These are phyloP conservation scores for Petaurus breviceps DNA, from an alignment of 2,113 vertebrate species.

Conservation along the genomic window DNA sequence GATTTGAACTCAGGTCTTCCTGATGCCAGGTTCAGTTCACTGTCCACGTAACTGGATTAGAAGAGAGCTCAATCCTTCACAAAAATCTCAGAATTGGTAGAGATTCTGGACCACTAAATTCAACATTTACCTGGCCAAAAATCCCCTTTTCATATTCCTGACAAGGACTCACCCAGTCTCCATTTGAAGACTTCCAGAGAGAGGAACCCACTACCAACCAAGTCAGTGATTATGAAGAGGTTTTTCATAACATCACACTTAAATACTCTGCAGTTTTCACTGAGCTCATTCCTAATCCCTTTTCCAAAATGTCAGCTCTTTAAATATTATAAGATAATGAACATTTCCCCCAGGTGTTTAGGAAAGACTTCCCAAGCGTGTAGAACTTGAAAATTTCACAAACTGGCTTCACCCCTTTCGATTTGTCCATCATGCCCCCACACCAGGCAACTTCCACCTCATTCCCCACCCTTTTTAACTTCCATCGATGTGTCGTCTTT, in stretches of 20 bases:
- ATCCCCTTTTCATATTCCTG: background rate
- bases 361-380: background rate
- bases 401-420: background rate
- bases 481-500: background rate
- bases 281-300: background rate
- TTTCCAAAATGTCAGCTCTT: background rate
- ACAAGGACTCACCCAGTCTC: background rate
- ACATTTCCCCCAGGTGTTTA: background rate
- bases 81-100: background rate
- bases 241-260: background rate
- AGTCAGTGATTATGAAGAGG: background rate
- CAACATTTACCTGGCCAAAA: background rate
- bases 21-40: background rate
- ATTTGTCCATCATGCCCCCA: background rate
- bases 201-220: background rate
- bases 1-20: background rate
- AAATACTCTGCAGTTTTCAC: background rate
- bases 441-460: background rate
- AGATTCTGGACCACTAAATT: background rate
- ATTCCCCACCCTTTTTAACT: background rate
- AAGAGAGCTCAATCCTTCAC: background rate
- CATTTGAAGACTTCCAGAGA: background rate
- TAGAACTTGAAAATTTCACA: background rate
- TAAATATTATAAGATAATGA: background rate
- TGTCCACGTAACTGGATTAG: background rate